Conservation (phyloP, 2,888 invertebrate genomes). For the Limnephilus auricula region DNA sequence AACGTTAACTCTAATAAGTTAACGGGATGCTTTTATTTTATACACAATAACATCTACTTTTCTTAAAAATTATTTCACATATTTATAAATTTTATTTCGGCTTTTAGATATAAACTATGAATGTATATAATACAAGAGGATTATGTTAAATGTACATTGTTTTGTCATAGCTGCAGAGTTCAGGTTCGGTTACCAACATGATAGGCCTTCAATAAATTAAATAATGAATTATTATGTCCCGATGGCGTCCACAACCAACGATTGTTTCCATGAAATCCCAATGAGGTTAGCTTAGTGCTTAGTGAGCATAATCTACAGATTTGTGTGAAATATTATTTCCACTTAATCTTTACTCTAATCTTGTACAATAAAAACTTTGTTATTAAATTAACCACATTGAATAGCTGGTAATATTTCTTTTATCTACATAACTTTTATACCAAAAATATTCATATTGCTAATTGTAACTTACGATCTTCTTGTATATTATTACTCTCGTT, state of each 20-base stretch:
- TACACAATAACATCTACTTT: conserved; percentile 64
- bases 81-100: conserved; percentile 61
- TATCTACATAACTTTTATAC: conserved; percentile 36
- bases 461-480: neutral
- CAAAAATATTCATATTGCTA: conserved; percentile 47
- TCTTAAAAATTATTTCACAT: conserved; percentile 64
- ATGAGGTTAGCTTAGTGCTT: neutral
- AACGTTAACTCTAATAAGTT: conserved; percentile 29
- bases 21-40: conserved; percentile 63
- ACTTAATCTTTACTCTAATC: conserved; percentile 16
- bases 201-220: conserved; percentile 23
- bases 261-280: conserved; percentile 20
- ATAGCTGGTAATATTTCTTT: conserved; percentile 57
- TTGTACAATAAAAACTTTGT: conserved; percentile 37
- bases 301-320: conserved; percentile 21
- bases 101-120: conserved; percentile 50
- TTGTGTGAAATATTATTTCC: neutral
- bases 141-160: conserved; percentile 51
- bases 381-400: conserved; percentile 31
- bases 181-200: neutral
- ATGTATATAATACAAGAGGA: conserved; percentile 52
- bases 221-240: neutral
- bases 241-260: conserved; percentile 53
- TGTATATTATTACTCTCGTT: conserved; percentile 13
- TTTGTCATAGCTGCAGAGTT: conserved; percentile 51